Evolutionary conservation across 2,888 invertebrate species (phyloP).

Genomic region (Drosophila lutescens): DNA sequence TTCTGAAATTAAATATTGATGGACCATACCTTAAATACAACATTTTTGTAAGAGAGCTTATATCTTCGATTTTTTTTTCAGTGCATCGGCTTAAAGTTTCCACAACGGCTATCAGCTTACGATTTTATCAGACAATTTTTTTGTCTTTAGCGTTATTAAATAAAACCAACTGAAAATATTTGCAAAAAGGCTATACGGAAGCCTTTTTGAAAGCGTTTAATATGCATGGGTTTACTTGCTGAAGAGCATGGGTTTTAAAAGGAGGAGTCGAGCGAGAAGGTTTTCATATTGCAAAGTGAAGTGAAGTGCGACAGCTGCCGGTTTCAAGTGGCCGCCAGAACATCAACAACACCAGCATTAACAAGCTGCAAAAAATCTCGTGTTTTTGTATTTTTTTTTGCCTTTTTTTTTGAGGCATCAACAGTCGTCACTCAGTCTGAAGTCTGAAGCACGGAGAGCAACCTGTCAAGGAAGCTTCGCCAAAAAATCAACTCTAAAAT

Average conservation of each 20-base stretch:
- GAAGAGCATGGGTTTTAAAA: constrained; percentile 52
- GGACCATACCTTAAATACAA: too few species aligned
- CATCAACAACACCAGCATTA: constrained; percentile 44
- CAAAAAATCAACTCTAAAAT: constrained; percentile 43
- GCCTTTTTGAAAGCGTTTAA: constrained; percentile 59
- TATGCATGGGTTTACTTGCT: constrained; percentile 39
- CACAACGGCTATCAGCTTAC: constrained; percentile 69
- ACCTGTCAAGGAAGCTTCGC: constrained; percentile 69
- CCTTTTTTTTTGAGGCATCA: constrained; percentile 44
- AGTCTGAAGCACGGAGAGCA: constrained; percentile 49
- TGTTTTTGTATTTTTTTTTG: constrained; percentile 3
- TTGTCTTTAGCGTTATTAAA: constrained; percentile 55
- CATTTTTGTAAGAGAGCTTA: neutral
- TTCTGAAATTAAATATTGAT: too few species aligned
- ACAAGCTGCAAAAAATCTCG: constrained; percentile 24
- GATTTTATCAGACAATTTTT: constrained; percentile 44
- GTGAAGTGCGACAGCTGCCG: constrained; percentile 75
- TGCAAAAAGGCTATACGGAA: constrained; percentile 77
- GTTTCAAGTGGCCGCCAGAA: constrained; percentile 62
- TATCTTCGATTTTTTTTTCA: neutral
- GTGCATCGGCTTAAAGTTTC: constrained; percentile 42
- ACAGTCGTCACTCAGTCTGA: constrained; percentile 53
- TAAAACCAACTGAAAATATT: constrained; percentile 76
- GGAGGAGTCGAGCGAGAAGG: constrained; percentile 39
- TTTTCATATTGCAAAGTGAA: constrained; percentile 67